These are phyloP conservation scores for Branchellion lobata DNA, from an alignment of 2,888 invertebrate genomes.

Conservation along the genomic window DNA sequence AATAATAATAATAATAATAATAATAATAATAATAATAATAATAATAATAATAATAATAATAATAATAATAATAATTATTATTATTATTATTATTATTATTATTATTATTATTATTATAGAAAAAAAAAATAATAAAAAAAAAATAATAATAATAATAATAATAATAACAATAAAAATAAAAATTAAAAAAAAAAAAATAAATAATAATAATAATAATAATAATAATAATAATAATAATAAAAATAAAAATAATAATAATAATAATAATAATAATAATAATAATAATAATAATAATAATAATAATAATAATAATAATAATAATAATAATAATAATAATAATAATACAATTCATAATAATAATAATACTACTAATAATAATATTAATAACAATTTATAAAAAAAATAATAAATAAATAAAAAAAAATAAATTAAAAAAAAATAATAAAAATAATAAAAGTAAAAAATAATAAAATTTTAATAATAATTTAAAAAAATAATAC, in stretches of 20 bases:
- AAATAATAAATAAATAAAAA: not conserved
- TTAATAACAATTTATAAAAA: not conserved
- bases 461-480: too few relatives aligned
- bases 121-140: too few relatives aligned
- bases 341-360: not conserved
- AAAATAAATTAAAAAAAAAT: not conserved
- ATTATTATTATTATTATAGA: too few relatives aligned
- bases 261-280: not conserved
- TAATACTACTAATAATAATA: not conserved
- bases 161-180: not conserved
- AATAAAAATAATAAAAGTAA: constrained; percentile 1
- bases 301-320: not conserved
- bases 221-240: not conserved
- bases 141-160: not conserved
- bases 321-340: not conserved
- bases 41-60: constrained; percentile 5
- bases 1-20: too few relatives aligned
- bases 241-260: not conserved
- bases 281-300: not conserved
- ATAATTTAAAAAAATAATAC: too few relatives aligned
- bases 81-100: too few relatives aligned
- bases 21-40: not conserved
- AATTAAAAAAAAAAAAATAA: not conserved
- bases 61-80: constrained; percentile 7
- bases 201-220: not conserved